Evolutionary conservation across 2,888 invertebrate species (phyloP).

Genomic region (Idaea biselata): DNA sequence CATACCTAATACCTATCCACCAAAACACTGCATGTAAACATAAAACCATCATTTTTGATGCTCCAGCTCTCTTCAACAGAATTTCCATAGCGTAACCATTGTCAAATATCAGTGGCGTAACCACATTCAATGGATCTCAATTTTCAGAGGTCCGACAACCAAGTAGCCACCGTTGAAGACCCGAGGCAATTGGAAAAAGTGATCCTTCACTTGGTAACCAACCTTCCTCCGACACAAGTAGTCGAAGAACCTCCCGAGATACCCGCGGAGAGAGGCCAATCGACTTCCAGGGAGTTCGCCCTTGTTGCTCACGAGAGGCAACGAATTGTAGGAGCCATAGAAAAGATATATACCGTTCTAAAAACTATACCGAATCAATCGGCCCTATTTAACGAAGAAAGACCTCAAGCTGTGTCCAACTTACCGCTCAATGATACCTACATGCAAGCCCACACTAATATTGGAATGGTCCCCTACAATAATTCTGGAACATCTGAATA

Average conservation of each 20-base stretch:
- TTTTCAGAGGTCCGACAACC: conserved; percentile 38
- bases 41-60: too few relatives aligned
- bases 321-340: conserved; percentile 58
- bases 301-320: conserved; percentile 60
- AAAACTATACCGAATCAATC: conserved; percentile 31
- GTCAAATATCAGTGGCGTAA: too few relatives aligned
- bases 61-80: too few relatives aligned
- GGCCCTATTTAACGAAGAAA: neutral
- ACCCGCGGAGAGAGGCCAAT: neutral
- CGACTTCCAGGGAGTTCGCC: conserved; percentile 35
- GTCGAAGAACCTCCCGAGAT: conserved; percentile 19
- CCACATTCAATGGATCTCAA: conserved; percentile 3
- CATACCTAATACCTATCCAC: too few relatives aligned
- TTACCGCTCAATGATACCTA: neutral
- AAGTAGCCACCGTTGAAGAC: conserved; percentile 80
- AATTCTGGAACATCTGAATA: neutral
- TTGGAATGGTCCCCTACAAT: neutral
- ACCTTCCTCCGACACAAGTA: conserved; percentile 48
- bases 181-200: conserved; percentile 84
- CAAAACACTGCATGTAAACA: too few relatives aligned
- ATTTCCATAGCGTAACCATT: too few relatives aligned
- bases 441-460: neutral
- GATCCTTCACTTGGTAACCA: conserved; percentile 81
- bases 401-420: neutral
- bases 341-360: conserved; percentile 59